A percentile compares a stretch with the other conserved stretches of the same genome.
These are phyloP conservation scores for Andrena marginata DNA, from an alignment of 2,888 invertebrate genomes.

Conservation along the genomic window DNA sequence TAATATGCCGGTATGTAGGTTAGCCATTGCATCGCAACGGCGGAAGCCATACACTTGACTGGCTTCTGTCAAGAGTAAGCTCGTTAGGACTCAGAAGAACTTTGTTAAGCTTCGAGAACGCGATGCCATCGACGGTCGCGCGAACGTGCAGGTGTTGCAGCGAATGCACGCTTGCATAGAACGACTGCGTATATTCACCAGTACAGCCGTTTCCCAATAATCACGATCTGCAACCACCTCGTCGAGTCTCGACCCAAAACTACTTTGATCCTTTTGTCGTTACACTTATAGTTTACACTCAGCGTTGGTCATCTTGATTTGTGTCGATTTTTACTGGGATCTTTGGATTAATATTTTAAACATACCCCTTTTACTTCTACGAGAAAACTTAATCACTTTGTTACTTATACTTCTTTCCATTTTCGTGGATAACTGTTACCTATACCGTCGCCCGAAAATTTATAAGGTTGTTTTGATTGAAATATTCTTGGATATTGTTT, in stretches of 20 bases:
- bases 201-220: conserved; percentile 16
- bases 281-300: neutral
- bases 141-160: conserved; percentile 21
- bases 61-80: conserved; percentile 76
- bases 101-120: conserved; percentile 70
- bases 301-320: too few species aligned
- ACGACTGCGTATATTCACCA: neutral
- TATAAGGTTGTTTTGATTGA: too few species aligned
- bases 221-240: conserved; percentile 22
- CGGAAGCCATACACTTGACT: conserved; percentile 75
- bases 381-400: too few species aligned
- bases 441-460: too few species aligned
- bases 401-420: too few species aligned
- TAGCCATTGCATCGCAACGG: conserved; percentile 74
- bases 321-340: too few species aligned
- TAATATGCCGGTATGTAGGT: conserved; percentile 75
- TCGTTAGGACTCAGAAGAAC: conserved; percentile 78
- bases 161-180: conserved; percentile 8
- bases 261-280: conserved; percentile 29
- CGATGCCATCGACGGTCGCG: conserved; percentile 51
- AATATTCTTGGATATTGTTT: too few species aligned
- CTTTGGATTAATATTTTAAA: too few species aligned
- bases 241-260: conserved; percentile 10
- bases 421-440: too few species aligned
- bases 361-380: too few species aligned